A percentile compares a stretch with the other conserved stretches of the same genome.
These are phyloP conservation scores for Melolontha melolontha DNA, from an alignment of 2,888 invertebrate genomes.

Conservation along the genomic window DNA sequence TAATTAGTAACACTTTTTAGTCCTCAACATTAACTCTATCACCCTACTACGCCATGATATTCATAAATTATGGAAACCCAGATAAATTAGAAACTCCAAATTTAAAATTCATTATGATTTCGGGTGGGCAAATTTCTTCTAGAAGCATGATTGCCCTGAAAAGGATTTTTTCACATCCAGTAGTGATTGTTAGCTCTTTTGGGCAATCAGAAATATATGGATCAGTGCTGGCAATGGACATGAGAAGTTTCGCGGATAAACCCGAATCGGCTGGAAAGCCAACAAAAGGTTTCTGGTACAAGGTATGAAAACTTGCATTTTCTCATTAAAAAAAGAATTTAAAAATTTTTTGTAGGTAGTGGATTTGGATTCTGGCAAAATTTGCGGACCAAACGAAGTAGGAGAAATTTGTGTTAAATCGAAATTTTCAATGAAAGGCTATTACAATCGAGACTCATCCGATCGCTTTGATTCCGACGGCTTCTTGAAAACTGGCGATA, in stretches of 20 bases:
- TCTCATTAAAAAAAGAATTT: neutral
- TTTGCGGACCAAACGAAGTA: constrained; percentile 57
- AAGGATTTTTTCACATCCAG: constrained; percentile 58
- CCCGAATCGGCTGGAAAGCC: constrained; percentile 22
- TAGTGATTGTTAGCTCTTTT: constrained; percentile 54
- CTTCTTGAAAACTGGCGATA: constrained; percentile 68
- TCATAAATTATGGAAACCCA: constrained; percentile 26
- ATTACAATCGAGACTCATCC: constrained; percentile 54
- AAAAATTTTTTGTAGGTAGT: constrained; percentile 63
- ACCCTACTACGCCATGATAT: constrained; percentile 14
- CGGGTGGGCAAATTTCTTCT: constrained; percentile 55
- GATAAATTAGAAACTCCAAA: constrained; percentile 3
- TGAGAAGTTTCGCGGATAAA: neutral
- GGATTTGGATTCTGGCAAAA: constrained; percentile 60
- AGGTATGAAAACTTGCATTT: constrained; percentile 12
- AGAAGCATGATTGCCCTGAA: constrained; percentile 49
- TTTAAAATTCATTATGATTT: constrained; percentile 49
- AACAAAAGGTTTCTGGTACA: constrained; percentile 29
- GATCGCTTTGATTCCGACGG: constrained; percentile 64
- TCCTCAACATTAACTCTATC: neutral
- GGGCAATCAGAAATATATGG: constrained; percentile 45
- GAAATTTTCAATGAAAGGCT: constrained; percentile 39
- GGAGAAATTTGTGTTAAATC: constrained; percentile 40
- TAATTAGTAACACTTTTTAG: constrained; percentile 38
- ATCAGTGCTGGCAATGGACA: neutral